These are phyloP conservation scores for Arion vulgaris DNA, from an alignment of 1,140 invertebrate species.

Conservation along the genomic window DNA sequence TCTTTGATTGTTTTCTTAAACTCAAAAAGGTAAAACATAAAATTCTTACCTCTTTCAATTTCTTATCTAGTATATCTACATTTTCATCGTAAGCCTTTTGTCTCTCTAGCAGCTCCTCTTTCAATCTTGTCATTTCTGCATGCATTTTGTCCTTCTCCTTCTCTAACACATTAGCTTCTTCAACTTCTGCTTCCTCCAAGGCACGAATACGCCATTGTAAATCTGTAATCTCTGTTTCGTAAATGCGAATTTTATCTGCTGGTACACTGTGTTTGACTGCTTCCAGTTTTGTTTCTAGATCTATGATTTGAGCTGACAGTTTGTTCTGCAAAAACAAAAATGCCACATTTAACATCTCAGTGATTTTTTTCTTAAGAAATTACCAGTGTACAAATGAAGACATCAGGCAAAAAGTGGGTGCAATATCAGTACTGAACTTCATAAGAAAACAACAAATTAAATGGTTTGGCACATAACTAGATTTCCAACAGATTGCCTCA, in stretches of 20 bases:
- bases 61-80: constrained; percentile 56
- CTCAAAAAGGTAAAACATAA: no score
- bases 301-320: neutral
- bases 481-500: no score
- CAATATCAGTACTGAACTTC: no score
- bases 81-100: constrained; percentile 65
- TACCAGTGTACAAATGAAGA: no score
- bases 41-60: constrained; percentile 53
- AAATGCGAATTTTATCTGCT: constrained; percentile 13
- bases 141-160: constrained; percentile 41
- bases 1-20: no score
- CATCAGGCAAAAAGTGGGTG: no score
- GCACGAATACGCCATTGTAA: neutral
- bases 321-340: neutral
- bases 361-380: no score
- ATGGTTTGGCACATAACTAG: no score
- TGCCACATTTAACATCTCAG: no score
- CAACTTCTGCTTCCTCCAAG: constrained; percentile 30
- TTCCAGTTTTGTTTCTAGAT: constrained; percentile 26
- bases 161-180: constrained; percentile 37
- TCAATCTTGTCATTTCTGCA: constrained; percentile 48
- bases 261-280: constrained; percentile 7
- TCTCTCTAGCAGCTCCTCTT: constrained; percentile 67
- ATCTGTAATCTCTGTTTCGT: constrained; percentile 32
- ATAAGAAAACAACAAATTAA: no score